Conservation (phyloP, 2,888 invertebrate species). For the Helleia helle region DNA sequence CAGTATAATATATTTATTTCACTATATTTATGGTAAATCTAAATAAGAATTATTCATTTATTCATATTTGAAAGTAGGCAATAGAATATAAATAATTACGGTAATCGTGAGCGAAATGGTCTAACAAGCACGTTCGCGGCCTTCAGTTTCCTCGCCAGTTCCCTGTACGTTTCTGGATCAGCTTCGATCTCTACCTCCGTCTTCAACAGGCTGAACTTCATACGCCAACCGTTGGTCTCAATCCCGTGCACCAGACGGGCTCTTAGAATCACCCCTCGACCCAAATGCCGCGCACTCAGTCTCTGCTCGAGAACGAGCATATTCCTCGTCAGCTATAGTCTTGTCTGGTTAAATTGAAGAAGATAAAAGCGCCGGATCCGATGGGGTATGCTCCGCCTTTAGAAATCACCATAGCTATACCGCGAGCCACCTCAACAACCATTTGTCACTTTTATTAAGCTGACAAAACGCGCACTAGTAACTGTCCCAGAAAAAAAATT, state of each 20-base stretch:
- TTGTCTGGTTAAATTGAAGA: conserved; percentile 64
- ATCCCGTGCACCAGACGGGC: conserved; percentile 59
- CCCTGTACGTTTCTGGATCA: conserved; percentile 50
- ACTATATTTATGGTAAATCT: too few relatives aligned
- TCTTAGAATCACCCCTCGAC: conserved; percentile 50
- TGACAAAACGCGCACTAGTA: conserved; percentile 24
- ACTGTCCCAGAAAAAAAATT: conserved; percentile 21
- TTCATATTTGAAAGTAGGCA: too few relatives aligned
- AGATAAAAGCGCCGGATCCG: conserved; percentile 58
- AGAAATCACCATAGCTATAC: conserved; percentile 61
- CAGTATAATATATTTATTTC: too few relatives aligned
- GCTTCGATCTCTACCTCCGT: conserved; percentile 65
- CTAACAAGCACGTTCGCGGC: conserved; percentile 56
- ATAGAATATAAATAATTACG: conserved; percentile 43
- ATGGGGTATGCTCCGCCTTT: conserved; percentile 44
- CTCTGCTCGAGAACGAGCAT: conserved; percentile 71
- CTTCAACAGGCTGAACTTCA: conserved; percentile 55
- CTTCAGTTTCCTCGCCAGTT: conserved; percentile 47
- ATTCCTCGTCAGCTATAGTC: conserved; percentile 67
- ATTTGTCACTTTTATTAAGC: conserved; percentile 42
- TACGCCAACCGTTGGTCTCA: conserved; percentile 58
- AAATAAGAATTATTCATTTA: too few relatives aligned
- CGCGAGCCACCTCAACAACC: conserved; percentile 49
- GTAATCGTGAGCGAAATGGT: conserved; percentile 38
- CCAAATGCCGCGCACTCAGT: conserved; percentile 52